Evolutionary conservation across 2,888 invertebrate species (phyloP), one percentile per base, ranked within the genome.

Genomic region (Morpho helenor): DNA sequence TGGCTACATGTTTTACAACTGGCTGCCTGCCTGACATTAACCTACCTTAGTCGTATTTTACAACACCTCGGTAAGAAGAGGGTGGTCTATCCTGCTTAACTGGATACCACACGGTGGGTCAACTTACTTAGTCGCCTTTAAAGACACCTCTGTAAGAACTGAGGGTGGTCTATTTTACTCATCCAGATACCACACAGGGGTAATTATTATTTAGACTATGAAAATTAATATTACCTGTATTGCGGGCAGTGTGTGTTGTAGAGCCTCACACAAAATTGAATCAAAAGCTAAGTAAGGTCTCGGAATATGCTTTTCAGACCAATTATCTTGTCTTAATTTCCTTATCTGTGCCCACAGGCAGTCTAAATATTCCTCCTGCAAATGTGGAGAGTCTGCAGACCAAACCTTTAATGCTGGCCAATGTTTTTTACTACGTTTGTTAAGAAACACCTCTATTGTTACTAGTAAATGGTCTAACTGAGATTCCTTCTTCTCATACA

Each of bases 281-380:
- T 99, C 99, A 83, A 98, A 99, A 0, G 98, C 98, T 56, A 98
- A 92, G 79, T 99, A 99, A 0, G 99, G 99, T 44, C 99, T 93
- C 0, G 96, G 95, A 73, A 99, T 98, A 80, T 98, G 98, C 77
- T 98, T 98, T 78, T 99, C 99, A 40, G 96, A 95, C 99, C 99
- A 99, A 82, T 97, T 97, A 73, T 98, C 98, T 75, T 96, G 95
- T 41, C 96, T 93, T 47, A 99, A 85, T 78, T 98, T 98, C 66
- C 87, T 88, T 2, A 90, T 88, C 66, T 96, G 94, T 7, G 97
- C 96, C 98, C 99, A 99, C 8, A 99, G 91, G 75, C 98, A 98
- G 77, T 99, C 99, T 63, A 99, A 87, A 81, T 99, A 99, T 91
- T 96, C 96, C 80, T 99, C 98, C 79, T 99, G 99, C 0, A 98